Evolutionary conservation across 2,113 vertebrate species (phyloP), one percentile per base, ranked within the genome.

Genomic region (Empidonax traillii): DNA sequence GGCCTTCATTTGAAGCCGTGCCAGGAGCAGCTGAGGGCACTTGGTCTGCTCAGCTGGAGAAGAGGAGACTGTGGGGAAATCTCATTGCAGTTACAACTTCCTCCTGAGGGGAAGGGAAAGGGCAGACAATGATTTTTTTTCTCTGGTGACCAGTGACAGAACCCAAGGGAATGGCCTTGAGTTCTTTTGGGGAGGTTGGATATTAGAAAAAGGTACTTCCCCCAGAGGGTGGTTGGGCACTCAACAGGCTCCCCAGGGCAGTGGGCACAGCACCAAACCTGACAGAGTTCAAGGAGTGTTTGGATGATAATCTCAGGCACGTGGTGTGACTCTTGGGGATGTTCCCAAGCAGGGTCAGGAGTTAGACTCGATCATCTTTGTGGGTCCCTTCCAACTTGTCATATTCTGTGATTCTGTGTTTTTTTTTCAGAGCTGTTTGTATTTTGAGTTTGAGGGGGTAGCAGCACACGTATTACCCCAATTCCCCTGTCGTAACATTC

Each of bases 401-500:
- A 62, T 39, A 19, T 19, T 39, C 18, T 41, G 24, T 24, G 58
- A 35, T 37, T 59, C n/a, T 25, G 24, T 39, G 37, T 15, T 7
- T 13, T 62, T 71, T 90, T 75, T 56, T n/a, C 35, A 73, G 16
- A 74, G 20, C 5, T 6, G 3, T 65, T 46, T 77, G 20, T 18
- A 53, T 66, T 87, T 74, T 84, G 20, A 85, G 14, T 72, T 81
- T 75, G 43, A 46, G 44, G 35, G 24, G 21, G 51, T 46, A 13
- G 23, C 16, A 89, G 35, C 19, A 24, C 3, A 0, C 4, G 0
- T 41, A 19, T 43, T 67, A 52, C 9, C 2, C 33, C 17, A 9
- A 17, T 12, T 62, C 63, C 14, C 28, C 11, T 77, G 13, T 53
- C n/a, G 21, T 8, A 65, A 63, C 10, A 53, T 39, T 52, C 61